Evolutionary conservation across 2,113 vertebrate species (phyloP).

Genomic region (Glaucomys volans): DNA sequence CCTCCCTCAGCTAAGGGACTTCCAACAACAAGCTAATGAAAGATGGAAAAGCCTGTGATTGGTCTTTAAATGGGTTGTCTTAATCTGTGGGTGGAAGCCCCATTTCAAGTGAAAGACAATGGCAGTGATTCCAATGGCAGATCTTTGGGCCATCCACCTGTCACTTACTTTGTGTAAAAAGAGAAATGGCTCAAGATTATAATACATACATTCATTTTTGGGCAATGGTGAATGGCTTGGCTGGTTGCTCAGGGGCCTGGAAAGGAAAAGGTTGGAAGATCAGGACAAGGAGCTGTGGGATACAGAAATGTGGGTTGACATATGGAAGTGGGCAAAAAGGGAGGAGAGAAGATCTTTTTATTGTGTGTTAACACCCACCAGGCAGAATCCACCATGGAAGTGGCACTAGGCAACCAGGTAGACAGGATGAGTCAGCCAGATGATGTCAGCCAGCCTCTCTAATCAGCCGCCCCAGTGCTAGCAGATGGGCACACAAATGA

Average conservation of each 20-base stretch:
- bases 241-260: constrained; percentile 4
- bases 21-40: constrained; percentile 8
- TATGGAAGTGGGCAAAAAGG: constrained; percentile 36
- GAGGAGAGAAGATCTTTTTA: constrained; percentile 45
- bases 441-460: constrained; percentile 67
- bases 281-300: constrained; percentile 24
- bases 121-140: constrained; percentile 18
- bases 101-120: neutral
- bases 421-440: constrained; percentile 72
- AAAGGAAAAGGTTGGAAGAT: constrained; percentile 59
- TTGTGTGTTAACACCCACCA: constrained; percentile 64
- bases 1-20: neutral
- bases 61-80: constrained; percentile 18
- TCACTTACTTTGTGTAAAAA: constrained; percentile 5
- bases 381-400: constrained; percentile 46
- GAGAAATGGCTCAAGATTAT: constrained; percentile 13
- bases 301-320: neutral
- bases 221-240: constrained; percentile 50
- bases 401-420: constrained; percentile 69
- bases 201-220: constrained; percentile 14
- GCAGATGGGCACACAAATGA: constrained; percentile 65
- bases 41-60: constrained; percentile 15
- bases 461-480: constrained; percentile 43
- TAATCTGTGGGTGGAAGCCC: neutral
- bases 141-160: neutral